These are phyloP conservation scores for Micrastur ruficollis DNA, from an alignment of 2,797 vertebrate genomes.

Conservation along the genomic window DNA sequence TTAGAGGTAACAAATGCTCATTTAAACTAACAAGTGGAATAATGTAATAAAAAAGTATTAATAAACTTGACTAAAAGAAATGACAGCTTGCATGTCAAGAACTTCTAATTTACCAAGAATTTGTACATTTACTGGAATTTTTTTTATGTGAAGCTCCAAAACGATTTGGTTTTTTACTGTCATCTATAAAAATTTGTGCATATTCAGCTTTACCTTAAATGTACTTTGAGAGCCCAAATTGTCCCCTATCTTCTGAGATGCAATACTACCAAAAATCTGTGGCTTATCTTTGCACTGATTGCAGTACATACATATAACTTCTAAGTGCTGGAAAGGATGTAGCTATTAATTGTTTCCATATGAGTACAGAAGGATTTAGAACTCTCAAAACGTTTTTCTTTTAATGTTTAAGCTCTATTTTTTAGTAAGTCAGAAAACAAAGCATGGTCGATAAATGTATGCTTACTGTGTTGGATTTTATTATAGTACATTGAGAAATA, in stretches of 20 bases:
- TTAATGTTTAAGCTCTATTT: background rate
- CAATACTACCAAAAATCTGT: background rate
- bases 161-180: background rate
- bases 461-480: background rate
- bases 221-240: constrained; percentile 16
- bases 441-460: background rate
- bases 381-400: background rate
- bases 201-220: constrained; percentile 16
- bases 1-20: background rate
- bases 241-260: background rate
- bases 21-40: background rate
- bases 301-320: background rate
- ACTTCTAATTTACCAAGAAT: background rate
- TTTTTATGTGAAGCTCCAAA: background rate
- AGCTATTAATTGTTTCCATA: background rate
- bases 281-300: background rate
- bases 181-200: background rate
- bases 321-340: background rate
- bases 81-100: background rate
- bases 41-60: background rate
- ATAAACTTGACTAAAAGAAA: background rate
- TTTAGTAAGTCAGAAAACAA: background rate
- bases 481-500: background rate
- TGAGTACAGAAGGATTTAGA: background rate
- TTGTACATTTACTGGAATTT: background rate